Base-by-base conservation (phyloP, 2,888 invertebrate genomes). In the Gymnocheta viridis region DNA sequence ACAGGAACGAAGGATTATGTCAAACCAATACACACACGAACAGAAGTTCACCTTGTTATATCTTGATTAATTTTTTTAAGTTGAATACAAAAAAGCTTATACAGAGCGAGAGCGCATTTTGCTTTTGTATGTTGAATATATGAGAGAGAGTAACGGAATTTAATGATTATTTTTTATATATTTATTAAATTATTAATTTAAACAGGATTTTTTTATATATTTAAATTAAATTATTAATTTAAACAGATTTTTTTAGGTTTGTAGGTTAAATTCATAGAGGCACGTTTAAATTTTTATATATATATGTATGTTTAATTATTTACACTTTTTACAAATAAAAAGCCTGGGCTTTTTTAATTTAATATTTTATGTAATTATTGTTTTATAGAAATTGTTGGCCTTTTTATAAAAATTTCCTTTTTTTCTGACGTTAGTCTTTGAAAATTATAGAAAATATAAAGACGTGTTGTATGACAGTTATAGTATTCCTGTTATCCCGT, bases 251-350 rank as follows among this genome's bases (percentile, higher is more conserved):
- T 54, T 58, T 62, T 54, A 22, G 35, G 49, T 41, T 60, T 38
- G n/a, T 51, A 38, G 41, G n/a, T 67, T 82, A 49, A 41, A 76
- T 51, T 77, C 24, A 74, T 54, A 78, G 82, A 84, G 84, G 84
- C 84, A 84, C 84, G 62, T 82, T 77, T 76, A 24, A 60, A 66
- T 54, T 38, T 66, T 62, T 27, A 29, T 56, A 64, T 64, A 35
- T 12, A 54, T 14, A 29, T 56, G 64, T 64, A 35, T 12, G 44
- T 14, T 47, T 29, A 35, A 67, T 27, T 84, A 84, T 84, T 78
- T 84, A 84, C 84, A 84, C 81, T 82, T 84, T 84, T 69, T 84
- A 84, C 82, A 84, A 64, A 29, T 35, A 17, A 44, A 27, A 64
- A 44, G 4, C 9, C 9, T 41, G 24, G 2, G 19, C 7, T 22